Percentiles rank a stretch among this genome's conserved stretches.
These are phyloP conservation scores for Ostrea edulis DNA, from an alignment of 1,140 invertebrate species.

Conservation along the genomic window DNA sequence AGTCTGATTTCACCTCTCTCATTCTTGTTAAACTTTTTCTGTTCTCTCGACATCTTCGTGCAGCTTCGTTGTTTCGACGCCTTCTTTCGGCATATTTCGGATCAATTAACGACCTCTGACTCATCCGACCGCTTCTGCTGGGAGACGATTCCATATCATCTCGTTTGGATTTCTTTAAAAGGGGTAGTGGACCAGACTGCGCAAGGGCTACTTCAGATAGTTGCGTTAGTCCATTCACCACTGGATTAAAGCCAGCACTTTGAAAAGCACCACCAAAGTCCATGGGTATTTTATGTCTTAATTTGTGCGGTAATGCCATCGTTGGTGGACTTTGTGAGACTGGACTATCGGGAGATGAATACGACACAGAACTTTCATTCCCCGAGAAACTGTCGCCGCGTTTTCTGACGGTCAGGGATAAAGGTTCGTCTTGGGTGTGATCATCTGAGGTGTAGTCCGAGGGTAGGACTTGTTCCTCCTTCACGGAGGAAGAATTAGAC, in stretches of 20 bases:
- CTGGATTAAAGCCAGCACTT: constrained; percentile 43
- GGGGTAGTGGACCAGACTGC: constrained; percentile 66
- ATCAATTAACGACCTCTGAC: constrained; percentile 58
- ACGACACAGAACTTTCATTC: constrained; percentile 56
- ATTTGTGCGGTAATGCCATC: constrained; percentile 70
- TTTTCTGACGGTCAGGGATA: constrained; percentile 61
- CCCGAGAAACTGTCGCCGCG: constrained; percentile 52
- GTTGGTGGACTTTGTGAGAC: constrained; percentile 63
- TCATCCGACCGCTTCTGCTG: constrained; percentile 13
- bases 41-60: constrained; percentile 76
- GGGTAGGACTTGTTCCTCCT: constrained; percentile 23
- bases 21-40: constrained; percentile 74
- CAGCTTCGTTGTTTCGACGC: constrained; percentile 76
- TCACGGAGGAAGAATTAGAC: not conserved
- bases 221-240: constrained; percentile 72
- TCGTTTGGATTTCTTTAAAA: constrained; percentile 59
- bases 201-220: constrained; percentile 73
- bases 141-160: constrained; percentile 4
- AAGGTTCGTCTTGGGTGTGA: constrained; percentile 61
- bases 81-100: constrained; percentile 75
- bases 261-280: constrained; percentile 48
- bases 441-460: constrained; percentile 47
- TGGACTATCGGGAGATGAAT: constrained; percentile 49
- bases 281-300: constrained; percentile 70
- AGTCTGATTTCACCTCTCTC: constrained; percentile 79